Evolutionary conservation across 2,113 vertebrate species (phyloP), one percentile per base, ranked within the genome.

Genomic region (Saccopteryx bilineata): DNA sequence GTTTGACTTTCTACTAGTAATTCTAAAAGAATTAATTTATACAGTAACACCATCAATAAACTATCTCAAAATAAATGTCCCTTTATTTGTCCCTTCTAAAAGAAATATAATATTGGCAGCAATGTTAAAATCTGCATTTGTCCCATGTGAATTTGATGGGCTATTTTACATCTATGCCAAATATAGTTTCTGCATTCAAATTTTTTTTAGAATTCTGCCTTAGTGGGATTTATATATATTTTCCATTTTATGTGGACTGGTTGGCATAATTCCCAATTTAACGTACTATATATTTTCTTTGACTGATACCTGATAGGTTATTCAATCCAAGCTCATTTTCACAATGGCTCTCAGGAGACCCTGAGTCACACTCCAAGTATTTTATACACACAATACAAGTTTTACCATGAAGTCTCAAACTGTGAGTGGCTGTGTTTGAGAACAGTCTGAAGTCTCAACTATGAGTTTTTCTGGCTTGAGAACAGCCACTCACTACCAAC

Each of bases 21-120:
- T 82, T 90, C 33, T 92, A 84, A 91, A 87, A 78, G 71, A 28
- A 87, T 54, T 66, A 94, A 87, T 76, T 82, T 96, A 65, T 19
- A 71, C 7, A 78, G 56, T 80, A 88, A 94, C 14, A 5, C 60
- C 13, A 46, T 69, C 28, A 94, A 90, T 90, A 63, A 87, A 75
- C 46, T 87, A 8, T 76, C 63, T 86, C 28, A 79, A 84, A 39
- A 31, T 54, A 58, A 90, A 75, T 31, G 58, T 72, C 61, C 78
- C 15, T 87, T 95, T 33, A 86, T 87, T 76, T 54, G n/a, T 60
- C 5, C 9, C n/a, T 63, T 96, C 84, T 81, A 60, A 94, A 90
- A 94, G 24, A 61, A 96, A 92, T 17, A 52, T 4, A 80, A 26
- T 21, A 19, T 54, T 83, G 18, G 54, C 65, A 91, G 50, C 9